Evolutionary conservation across 2,797 vertebrate genomes (phyloP), one percentile per base, ranked within the genome.

Genomic region (Carapus acus): DNA sequence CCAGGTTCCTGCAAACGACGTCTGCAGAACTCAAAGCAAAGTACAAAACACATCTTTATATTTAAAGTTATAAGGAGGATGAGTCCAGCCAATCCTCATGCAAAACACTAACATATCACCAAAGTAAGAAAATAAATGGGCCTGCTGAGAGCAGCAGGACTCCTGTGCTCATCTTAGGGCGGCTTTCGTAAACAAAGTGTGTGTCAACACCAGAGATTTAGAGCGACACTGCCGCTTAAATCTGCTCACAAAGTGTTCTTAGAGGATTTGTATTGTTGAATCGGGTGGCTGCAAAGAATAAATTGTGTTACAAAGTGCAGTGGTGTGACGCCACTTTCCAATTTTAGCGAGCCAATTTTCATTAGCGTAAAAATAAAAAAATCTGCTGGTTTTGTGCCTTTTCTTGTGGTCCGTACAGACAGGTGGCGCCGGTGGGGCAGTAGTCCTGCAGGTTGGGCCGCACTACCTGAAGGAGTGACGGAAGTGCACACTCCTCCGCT

Each of bases 401-500:
- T n/a, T n/a, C 31, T 15, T 54, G 15, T 9, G 42, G 34, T 33
- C 8, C 21, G 27, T 34, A 33, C 41, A 45, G 58, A 73, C 67
- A 64, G 57, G 22, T 38, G 50, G 59, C 43, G 44, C 61, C 62
- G 78, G 62, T 60, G 54, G 18, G 27, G 12, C n/a, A 7, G 19
- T n/a, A 19, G n/a, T 23, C 16, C 34, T 43, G 48, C 31, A 14
- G 46, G 27, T 1, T 19, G 20, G 34, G 51, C 2, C 3, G n/a
- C 33, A 62, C 67, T 82, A 88, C 76, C 85, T 84, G 87, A 89
- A 89, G 59, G 87, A 89, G 64, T 89, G 90, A 15, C 88, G 82
- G 84, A 92, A 90, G 57, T 92, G 87, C 18, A 90, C 76, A 42
- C 89, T 91, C 72, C 91, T 85, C 16, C 91, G 78, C 41, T 91